Conservation (phyloP, 2,888 invertebrate genomes). For the Sthenelais limicola region DNA sequence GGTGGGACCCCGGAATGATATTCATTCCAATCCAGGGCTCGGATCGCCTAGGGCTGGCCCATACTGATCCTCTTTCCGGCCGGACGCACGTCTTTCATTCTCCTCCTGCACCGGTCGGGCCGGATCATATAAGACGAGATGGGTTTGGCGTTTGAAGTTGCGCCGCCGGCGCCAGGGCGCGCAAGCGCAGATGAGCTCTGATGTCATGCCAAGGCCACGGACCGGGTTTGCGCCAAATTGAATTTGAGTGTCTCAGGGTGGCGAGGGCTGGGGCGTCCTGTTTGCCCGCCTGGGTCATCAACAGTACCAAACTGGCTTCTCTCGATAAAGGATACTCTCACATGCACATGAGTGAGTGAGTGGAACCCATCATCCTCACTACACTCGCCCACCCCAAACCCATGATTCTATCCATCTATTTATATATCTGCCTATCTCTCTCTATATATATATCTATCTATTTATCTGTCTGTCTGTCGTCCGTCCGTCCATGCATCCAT, state of each 20-base stretch:
- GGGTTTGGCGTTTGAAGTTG: constrained; percentile 24
- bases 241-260: neutral
- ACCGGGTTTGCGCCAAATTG: neutral
- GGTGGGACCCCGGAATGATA: constrained; percentile 13
- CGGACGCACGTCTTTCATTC: constrained; percentile 11
- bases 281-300: neutral
- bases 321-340: too few relatives aligned
- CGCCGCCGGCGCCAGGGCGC: constrained; percentile 15
- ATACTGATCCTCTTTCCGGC: neutral
- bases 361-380: too few relatives aligned
- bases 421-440: too few relatives aligned
- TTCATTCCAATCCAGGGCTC: neutral
- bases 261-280: neutral
- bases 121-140: neutral
- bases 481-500: too few relatives aligned
- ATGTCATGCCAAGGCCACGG: neutral
- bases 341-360: too few relatives aligned
- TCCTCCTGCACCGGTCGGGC: neutral
- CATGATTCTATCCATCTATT: too few relatives aligned
- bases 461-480: too few relatives aligned
- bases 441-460: too few relatives aligned
- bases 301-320: too few relatives aligned
- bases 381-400: too few relatives aligned
- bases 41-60: neutral
- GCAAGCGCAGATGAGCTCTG: constrained; percentile 17